Evolutionary conservation across 2,797 vertebrate species (phyloP).

Genomic region (Centroberyx gerrardi): DNA sequence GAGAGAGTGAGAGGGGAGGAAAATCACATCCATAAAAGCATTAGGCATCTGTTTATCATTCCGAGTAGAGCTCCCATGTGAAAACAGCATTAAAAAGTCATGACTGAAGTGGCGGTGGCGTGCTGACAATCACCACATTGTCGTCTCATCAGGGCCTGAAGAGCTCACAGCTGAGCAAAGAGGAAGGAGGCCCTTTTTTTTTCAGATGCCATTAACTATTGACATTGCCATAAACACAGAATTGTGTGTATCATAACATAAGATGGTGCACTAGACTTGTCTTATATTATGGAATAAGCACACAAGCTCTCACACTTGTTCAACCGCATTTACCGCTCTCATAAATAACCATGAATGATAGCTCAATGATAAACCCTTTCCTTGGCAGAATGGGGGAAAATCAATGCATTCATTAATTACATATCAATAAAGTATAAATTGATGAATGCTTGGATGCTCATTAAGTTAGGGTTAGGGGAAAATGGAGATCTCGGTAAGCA

Average conservation of each 20-base stretch:
- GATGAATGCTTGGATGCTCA: constrained; percentile 50
- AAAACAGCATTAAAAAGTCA: constrained; percentile 80
- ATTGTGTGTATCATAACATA: constrained; percentile 46
- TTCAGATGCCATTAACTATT: constrained; percentile 71
- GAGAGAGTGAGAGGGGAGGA: constrained; percentile 36
- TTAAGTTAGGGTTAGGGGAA: constrained; percentile 35
- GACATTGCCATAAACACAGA: constrained; percentile 58
- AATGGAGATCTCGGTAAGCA: constrained; percentile 26
- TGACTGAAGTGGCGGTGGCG: constrained; percentile 60
- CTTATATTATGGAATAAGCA: constrained; percentile 26
- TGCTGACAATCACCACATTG: constrained; percentile 69
- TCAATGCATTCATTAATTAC: constrained; percentile 44
- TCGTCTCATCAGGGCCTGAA: constrained; percentile 62
- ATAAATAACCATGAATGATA: constrained; percentile 51
- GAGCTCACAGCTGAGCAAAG: constrained; percentile 52
- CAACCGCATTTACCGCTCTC: constrained; percentile 35
- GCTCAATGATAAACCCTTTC: constrained; percentile 39
- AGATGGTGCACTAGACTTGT: constrained; percentile 40
- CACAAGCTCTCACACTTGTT: constrained; percentile 20
- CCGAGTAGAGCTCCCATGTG: constrained; percentile 61
- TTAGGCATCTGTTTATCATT: constrained; percentile 76
- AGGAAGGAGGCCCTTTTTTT: constrained; percentile 57
- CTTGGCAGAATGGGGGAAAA: not conserved
- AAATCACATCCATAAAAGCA: constrained; percentile 68
- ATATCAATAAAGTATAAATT: constrained; percentile 22